Conservation (phyloP, 2,797 vertebrate species). For the Syndactyla subalaris region DNA sequence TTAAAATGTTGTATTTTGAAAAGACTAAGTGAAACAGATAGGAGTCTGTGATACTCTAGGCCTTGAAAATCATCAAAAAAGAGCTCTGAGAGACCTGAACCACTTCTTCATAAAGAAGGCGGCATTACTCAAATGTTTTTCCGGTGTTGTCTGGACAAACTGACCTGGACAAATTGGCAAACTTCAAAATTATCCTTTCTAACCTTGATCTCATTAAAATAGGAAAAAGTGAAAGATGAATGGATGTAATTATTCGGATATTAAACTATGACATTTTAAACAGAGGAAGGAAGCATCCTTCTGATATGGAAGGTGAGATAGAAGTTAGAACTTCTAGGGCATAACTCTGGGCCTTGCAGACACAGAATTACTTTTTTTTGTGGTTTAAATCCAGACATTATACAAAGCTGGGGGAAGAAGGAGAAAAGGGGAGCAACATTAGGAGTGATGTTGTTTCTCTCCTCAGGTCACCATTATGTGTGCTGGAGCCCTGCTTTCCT, state of each 20-base stretch:
- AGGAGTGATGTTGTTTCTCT: background rate
- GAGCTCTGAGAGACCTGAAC: background rate
- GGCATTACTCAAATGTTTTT: background rate
- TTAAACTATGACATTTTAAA: background rate
- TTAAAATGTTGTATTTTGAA: background rate
- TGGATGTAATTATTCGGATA: background rate
- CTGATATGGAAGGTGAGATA: background rate
- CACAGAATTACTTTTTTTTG: background rate
- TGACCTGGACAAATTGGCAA: background rate
- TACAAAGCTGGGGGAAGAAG: background rate
- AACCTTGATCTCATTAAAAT: background rate
- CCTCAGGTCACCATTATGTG: accelerated
- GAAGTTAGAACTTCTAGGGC: background rate
- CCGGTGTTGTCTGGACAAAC: background rate
- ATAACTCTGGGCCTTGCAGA: background rate
- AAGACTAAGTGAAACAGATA: background rate
- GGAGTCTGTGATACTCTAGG: background rate
- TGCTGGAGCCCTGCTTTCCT: background rate
- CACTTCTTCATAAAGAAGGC: background rate
- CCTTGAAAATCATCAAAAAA: background rate
- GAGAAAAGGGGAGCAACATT: background rate
- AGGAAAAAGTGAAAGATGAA: background rate
- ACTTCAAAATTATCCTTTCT: background rate
- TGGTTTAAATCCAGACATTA: background rate
- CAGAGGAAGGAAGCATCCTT: background rate